Evolutionary conservation across 1,140 invertebrate species (phyloP).

Genomic region (Muscidifurax raptorellus): DNA sequence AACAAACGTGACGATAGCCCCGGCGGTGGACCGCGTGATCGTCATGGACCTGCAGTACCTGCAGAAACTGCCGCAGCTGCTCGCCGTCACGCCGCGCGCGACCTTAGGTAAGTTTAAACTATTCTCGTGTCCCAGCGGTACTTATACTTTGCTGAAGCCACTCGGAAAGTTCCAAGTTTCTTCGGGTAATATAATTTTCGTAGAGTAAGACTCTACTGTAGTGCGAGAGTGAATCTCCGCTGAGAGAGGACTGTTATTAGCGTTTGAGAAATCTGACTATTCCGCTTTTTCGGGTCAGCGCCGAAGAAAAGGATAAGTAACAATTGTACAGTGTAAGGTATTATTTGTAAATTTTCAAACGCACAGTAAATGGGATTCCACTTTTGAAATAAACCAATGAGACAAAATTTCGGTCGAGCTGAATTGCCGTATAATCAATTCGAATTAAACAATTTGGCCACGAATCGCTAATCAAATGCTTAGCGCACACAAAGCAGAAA

Average conservation of each 20-base stretch:
- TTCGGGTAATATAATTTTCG: neutral
- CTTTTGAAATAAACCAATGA: neutral
- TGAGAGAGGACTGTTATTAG: too few relatives aligned
- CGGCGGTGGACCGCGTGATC: constrained; percentile 75
- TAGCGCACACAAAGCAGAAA: neutral
- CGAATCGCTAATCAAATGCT: neutral
- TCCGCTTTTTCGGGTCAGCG: too few relatives aligned
- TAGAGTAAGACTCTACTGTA: neutral
- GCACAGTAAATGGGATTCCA: neutral
- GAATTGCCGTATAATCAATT: neutral
- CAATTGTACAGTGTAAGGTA: too few relatives aligned
- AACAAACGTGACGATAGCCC: constrained; percentile 77
- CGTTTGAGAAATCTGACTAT: too few relatives aligned
- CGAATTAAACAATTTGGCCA: neutral
- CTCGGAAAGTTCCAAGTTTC: neutral
- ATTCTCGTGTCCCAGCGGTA: constrained; percentile 1
- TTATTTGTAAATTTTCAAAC: neutral
- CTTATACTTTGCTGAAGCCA: neutral
- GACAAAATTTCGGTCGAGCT: neutral
- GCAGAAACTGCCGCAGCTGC: constrained; percentile 76
- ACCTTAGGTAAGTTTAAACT: constrained; percentile 75
- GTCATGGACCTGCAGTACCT: constrained; percentile 80
- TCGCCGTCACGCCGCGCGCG: constrained; percentile 74
- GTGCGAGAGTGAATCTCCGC: neutral
- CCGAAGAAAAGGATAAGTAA: neutral